Evolutionary conservation across 2,888 invertebrate genomes (phyloP).

Genomic region (Mesorhabditis spiculigera): DNA sequence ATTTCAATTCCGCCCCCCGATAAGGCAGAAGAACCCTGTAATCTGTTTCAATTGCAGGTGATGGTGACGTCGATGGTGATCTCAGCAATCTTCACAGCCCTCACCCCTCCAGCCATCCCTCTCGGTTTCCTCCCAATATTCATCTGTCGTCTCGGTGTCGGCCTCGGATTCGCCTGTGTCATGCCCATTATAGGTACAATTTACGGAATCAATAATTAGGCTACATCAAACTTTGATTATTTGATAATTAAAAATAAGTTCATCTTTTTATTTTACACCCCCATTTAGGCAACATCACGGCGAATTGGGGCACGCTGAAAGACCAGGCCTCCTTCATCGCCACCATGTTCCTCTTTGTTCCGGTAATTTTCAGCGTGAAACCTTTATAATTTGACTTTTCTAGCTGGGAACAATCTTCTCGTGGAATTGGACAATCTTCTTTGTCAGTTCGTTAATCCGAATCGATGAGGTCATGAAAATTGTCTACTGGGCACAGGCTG

Average conservation of each 20-base stretch:
- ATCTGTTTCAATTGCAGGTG: not conserved
- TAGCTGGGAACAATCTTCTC: slow-evolving; percentile 32
- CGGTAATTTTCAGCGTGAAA: slow-evolving; percentile 22
- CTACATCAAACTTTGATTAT: too few species aligned
- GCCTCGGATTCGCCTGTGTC: not conserved
- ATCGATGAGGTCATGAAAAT: not conserved
- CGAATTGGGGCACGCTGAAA: slow-evolving; percentile 45
- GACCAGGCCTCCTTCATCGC: slow-evolving; percentile 48
- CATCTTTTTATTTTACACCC: too few species aligned
- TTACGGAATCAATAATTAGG: not conserved
- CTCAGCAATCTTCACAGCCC: not conserved
- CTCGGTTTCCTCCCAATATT: not conserved
- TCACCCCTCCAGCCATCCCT: not conserved
- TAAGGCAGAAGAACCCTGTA: too few species aligned
- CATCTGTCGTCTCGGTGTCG: not conserved
- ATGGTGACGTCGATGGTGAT: not conserved
- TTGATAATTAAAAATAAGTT: too few species aligned
- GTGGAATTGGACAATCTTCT: slow-evolving; percentile 30
- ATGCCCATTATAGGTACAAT: not conserved
- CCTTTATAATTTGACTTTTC: slow-evolving; percentile 7
- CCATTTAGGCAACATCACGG: slow-evolving; percentile 35
- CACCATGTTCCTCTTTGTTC: slow-evolving; percentile 34
- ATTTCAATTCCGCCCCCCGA: too few species aligned
- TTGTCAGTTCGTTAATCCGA: not conserved
- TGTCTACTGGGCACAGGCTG: not conserved